Percentiles rank a stretch among this genome's conserved stretches.
Conservation (phyloP, 2,888 invertebrate genomes). For the Lycia hirtaria region DNA sequence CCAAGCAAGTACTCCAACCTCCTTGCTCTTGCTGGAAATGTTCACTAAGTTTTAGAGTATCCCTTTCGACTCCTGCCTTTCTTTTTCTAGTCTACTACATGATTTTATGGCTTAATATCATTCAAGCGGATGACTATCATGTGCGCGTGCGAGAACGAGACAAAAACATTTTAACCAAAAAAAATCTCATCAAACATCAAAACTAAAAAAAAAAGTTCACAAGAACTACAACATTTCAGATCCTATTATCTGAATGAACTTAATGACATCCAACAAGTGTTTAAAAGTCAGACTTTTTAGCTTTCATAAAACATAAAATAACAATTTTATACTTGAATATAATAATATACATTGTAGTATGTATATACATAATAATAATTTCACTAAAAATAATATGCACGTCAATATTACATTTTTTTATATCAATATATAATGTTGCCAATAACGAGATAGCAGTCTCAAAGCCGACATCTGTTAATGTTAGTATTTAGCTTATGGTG, state of each 20-base stretch:
- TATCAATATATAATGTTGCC: constrained; percentile 69
- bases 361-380: constrained; percentile 80
- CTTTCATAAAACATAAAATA: constrained; percentile 76
- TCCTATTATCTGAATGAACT: constrained; percentile 71
- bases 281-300: constrained; percentile 83
- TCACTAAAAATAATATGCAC: constrained; percentile 71
- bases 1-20: no score
- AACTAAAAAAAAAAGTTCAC: constrained; percentile 46
- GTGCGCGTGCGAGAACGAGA: background rate
- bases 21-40: no score
- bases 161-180: constrained; percentile 2
- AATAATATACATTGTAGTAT: constrained; percentile 82
- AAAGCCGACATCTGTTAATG: constrained; percentile 37
- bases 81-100: no score
- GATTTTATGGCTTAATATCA: no score
- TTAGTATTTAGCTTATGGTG: background rate
- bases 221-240: constrained; percentile 75
- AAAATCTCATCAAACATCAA: background rate
- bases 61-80: no score
- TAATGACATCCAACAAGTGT: constrained; percentile 77
- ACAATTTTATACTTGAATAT: constrained; percentile 81
- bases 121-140: background rate
- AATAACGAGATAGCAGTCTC: constrained; percentile 41
- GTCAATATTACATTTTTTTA: constrained; percentile 78
- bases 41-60: no score